Base-by-base conservation (phyloP, 1,140 invertebrate genomes). In the Drosophila parvula region DNA sequence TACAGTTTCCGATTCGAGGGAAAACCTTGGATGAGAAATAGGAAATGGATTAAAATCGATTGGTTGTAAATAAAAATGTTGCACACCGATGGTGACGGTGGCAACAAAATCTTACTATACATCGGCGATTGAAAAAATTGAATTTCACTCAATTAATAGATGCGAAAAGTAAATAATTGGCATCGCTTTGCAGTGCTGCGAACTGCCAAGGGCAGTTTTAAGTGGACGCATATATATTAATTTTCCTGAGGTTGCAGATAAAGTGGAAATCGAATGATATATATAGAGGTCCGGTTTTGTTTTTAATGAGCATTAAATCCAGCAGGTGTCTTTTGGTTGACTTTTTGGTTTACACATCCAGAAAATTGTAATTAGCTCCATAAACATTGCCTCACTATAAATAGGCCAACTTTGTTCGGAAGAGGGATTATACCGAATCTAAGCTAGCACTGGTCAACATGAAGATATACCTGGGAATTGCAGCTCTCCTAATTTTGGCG, bases 61-160 rank as follows among this genome's bases (percentile, higher is more conserved):
- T 30, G 9, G 36, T 51, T 44, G n/a, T 28, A 53, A 56, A 58
- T 50, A 28, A 62, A 78, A 79, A 44, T 12, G 50, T 60, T 62
- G 48, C 7, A 34, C 53, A 57, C 38, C 27, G 74, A 62, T 43
- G 40, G 11, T 22, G 3, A 22, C 1, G 22, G 3, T 22, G 22
- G 22, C 22, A 22, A 22, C 1, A 22, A 22, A 22, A 22, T 22
- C 1, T 61, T 32, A 48, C 11, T 40, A 16, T 28, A 44, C 34
- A 38, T 3, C 10, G 40, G 47, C 28, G 30, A 43, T 30, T 45
- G n/a, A 43, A 40, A 34, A 27, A 88, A 69, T 61, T 60, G 57
- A 71, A 65, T 81, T 85, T 70, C 51, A 78, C 60, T 59, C 55
- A 75, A 81, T 86, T 81, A 81, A 85, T 78, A 78, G 70, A 62